Conservation (phyloP, 2,888 invertebrate species). For the Andrena hattorfiana region DNA sequence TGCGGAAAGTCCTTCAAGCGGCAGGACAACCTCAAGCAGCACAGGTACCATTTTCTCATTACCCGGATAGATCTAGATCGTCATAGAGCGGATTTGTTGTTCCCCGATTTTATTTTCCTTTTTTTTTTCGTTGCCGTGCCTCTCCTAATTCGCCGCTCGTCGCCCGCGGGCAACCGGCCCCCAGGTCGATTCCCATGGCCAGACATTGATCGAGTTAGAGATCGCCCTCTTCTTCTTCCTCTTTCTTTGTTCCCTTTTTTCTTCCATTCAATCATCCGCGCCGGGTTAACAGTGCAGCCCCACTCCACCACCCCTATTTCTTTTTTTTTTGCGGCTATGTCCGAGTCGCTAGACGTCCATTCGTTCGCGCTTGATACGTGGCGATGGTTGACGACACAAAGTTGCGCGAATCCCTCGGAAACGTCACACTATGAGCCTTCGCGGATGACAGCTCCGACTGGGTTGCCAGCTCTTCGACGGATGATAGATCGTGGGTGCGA, state of each 20-base stretch:
- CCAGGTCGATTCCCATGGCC: slow-evolving; percentile 32
- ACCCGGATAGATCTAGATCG: neutral
- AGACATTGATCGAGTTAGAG: slow-evolving; percentile 35
- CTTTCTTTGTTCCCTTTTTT: neutral
- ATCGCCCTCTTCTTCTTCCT: neutral
- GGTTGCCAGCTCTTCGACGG: slow-evolving; percentile 4
- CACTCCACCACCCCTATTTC: neutral
- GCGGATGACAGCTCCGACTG: slow-evolving; percentile 25
- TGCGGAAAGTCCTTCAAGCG: slow-evolving; percentile 98
- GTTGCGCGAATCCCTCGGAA: slow-evolving; percentile 5
- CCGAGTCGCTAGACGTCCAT: neutral
- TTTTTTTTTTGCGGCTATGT: neutral
- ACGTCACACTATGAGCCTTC: slow-evolving; percentile 28
- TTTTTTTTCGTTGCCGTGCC: slow-evolving; percentile 14
- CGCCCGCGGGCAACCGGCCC: slow-evolving; percentile 27
- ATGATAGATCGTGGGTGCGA: slow-evolving; percentile 31
- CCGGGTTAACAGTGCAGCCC: neutral
- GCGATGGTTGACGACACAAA: slow-evolving; percentile 25
- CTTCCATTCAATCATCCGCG: neutral
- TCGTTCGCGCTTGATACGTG: neutral
- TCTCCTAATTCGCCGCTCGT: slow-evolving; percentile 36
- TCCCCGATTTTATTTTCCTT: slow-evolving; percentile 1
- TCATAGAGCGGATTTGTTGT: neutral
- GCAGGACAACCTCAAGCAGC: slow-evolving; percentile 96
- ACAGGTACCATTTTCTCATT: slow-evolving; percentile 87